These are phyloP conservation scores for Neogale vison DNA, from an alignment of 2,113 vertebrate species.

Conservation along the genomic window DNA sequence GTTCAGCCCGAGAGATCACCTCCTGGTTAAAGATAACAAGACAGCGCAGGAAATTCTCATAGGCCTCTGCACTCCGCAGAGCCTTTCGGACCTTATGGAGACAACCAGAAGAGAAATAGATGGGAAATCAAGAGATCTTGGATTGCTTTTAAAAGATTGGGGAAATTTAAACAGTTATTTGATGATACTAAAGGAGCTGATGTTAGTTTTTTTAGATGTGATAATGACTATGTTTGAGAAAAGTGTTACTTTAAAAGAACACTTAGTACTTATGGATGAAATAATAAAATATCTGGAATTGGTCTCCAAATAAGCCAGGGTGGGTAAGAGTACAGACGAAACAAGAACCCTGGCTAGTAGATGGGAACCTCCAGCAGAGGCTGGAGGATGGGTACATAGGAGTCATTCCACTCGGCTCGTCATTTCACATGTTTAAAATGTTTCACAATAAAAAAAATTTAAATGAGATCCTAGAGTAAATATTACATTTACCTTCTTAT, in stretches of 20 bases:
- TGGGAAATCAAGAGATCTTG: background rate
- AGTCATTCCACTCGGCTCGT: background rate
- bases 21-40: slow-evolving; percentile 99
- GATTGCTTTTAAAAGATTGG: background rate
- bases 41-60: slow-evolving; percentile 97
- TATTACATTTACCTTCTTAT: background rate
- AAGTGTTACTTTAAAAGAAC: slow-evolving; percentile 3
- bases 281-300: background rate
- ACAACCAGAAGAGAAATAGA: background rate
- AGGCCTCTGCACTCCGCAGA: slow-evolving; percentile 93
- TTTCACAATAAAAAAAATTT: background rate
- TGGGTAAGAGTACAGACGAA: background rate
- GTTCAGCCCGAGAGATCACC: slow-evolving; percentile 95
- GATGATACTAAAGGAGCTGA: background rate
- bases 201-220: background rate
- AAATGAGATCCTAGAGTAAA: background rate
- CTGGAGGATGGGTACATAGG: background rate
- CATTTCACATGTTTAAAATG: background rate
- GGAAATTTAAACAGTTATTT: slow-evolving; percentile 19
- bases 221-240: background rate
- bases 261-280: background rate
- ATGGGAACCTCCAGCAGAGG: background rate
- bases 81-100: slow-evolving; percentile 93
- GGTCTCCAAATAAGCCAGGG: background rate
- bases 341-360: background rate